Conservation (phyloP, 2,113 vertebrate genomes). For the Prunella himalayana region DNA sequence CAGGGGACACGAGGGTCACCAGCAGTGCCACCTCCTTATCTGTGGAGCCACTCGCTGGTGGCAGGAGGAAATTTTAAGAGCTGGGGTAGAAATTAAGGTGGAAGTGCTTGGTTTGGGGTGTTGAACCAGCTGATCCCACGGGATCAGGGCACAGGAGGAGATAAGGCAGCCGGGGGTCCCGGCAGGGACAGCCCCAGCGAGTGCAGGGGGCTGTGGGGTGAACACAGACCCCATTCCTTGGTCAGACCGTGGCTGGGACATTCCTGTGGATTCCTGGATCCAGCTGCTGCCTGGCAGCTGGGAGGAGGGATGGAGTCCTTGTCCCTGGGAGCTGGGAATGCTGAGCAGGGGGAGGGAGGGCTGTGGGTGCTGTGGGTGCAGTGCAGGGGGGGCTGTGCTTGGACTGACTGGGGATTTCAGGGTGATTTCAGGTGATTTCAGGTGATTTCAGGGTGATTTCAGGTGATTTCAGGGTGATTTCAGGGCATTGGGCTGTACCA, state of each 20-base stretch:
- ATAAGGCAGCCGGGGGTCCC: not conserved
- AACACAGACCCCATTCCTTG: not conserved
- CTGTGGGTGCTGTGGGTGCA: not conserved
- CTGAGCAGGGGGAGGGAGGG: not conserved
- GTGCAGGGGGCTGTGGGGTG: not conserved
- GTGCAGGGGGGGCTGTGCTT: not conserved
- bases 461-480: not conserved
- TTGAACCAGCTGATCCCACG: not conserved
- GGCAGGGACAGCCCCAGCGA: fast-evolving
- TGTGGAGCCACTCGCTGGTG: not conserved
- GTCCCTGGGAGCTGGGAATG: fast-evolving
- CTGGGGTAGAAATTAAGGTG: not conserved
- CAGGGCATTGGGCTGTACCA: not conserved
- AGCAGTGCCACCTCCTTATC: not conserved
- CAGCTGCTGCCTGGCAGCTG: not conserved
- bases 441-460: not conserved
- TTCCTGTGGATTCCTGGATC: not conserved
- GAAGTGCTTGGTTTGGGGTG: not conserved
- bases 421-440: not conserved
- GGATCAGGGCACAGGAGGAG: not conserved
- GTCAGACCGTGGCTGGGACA: not conserved
- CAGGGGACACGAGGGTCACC: not conserved
- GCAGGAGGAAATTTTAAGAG: not conserved
- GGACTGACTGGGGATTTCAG: fast-evolving
- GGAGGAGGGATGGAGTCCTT: not conserved